phyloP scores from a whole-genome alignment of 2,797 vertebrate genomes.

The Pyrocephalus nanus region DNA sequence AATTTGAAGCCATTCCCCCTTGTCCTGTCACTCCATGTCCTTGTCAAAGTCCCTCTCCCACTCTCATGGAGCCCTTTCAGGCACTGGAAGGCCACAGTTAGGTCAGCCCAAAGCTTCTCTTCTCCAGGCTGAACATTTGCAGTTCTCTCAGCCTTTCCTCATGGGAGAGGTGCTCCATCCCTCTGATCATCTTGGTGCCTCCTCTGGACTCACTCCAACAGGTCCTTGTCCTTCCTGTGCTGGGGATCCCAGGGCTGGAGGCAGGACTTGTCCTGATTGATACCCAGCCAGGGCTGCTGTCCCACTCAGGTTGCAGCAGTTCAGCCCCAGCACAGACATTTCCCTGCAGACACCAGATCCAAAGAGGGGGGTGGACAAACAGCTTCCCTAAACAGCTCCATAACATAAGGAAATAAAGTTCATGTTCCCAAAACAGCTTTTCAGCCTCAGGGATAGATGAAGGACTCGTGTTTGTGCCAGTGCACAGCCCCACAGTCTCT shows the following conservation, averaged over 20 bases:
- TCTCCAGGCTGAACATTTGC: not conserved
- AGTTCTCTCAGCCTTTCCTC: not conserved
- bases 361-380: not conserved
- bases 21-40: not conserved
- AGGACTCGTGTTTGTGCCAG: not conserved
- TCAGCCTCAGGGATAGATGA: slow-evolving; percentile 11
- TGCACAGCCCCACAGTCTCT: not conserved
- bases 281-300: not conserved
- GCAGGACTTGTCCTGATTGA: not conserved
- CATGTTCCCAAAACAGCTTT: slow-evolving; percentile 13
- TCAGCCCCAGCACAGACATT: not conserved
- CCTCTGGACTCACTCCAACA: not conserved
- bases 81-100: not conserved
- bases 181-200: not conserved
- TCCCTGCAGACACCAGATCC: not conserved
- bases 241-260: not conserved
- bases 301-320: not conserved
- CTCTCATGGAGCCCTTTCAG: not conserved
- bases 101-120: not conserved
- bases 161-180: not conserved
- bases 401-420: slow-evolving; percentile 6
- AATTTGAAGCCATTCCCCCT: not conserved
- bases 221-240: not conserved
- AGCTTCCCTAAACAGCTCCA: not conserved
- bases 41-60: not conserved